Percentiles rank a stretch among this genome's conserved stretches.
Evolutionary conservation across 2,113 vertebrate species (phyloP).

Genomic region (Leptocoma aspasia): DNA sequence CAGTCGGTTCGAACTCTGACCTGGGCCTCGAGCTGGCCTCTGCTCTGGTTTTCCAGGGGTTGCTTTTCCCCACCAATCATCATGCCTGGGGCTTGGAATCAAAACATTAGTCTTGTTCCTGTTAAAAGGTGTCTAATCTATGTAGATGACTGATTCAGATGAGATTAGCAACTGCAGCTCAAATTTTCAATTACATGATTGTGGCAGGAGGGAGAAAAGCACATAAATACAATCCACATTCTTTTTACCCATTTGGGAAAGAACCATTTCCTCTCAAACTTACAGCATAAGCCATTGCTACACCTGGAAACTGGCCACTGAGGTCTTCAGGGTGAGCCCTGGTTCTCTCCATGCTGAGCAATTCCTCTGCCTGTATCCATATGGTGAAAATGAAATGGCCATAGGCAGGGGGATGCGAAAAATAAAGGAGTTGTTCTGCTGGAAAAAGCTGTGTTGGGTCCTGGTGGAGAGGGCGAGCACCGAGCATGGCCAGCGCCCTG

Average conservation of each 20-base stretch:
- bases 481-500: accelerated
- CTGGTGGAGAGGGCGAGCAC: not conserved
- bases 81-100: not conserved
- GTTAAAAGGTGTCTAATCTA: not conserved
- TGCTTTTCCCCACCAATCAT: not conserved
- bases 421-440: slow-evolving; percentile 32
- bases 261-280: not conserved
- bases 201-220: not conserved
- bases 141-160: not conserved
- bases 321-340: not conserved
- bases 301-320: not conserved
- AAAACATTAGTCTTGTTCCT: not conserved
- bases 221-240: not conserved
- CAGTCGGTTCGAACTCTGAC: slow-evolving; percentile 86
- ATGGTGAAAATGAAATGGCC: not conserved
- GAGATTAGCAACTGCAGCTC: not conserved
- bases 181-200: not conserved
- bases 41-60: not conserved
- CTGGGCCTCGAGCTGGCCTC: not conserved
- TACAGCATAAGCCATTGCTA: not conserved
- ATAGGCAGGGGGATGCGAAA: not conserved
- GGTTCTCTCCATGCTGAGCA: not conserved
- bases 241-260: not conserved
- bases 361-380: not conserved
- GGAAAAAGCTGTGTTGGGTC: not conserved